Conservation (phyloP, 1,140 invertebrate genomes). For the Brachionus asplanchnoidis region DNA sequence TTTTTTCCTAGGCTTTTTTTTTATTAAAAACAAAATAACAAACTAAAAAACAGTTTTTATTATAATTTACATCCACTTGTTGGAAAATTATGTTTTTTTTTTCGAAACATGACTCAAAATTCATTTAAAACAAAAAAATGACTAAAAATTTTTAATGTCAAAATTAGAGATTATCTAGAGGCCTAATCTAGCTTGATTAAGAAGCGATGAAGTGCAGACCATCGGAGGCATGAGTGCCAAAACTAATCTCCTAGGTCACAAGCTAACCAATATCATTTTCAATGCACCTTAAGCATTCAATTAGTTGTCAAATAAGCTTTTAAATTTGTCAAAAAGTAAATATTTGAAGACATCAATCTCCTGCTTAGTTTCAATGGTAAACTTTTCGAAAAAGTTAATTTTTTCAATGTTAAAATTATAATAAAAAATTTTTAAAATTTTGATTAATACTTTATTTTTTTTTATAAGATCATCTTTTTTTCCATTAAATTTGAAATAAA, state of each 20-base stretch:
- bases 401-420: slow-evolving; percentile 1
- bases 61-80: neutral
- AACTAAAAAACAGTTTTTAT: neutral
- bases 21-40: neutral
- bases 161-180: neutral
- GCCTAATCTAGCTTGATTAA: neutral
- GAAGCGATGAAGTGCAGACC: neutral
- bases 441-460: neutral
- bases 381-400: neutral
- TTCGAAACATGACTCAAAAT: neutral
- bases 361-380: neutral
- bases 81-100: neutral
- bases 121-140: neutral
- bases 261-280: neutral
- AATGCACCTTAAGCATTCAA: neutral
- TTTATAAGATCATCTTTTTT: neutral
- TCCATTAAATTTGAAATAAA: neutral
- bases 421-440: slow-evolving; percentile 6
- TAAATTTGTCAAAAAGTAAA: neutral
- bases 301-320: neutral
- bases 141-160: neutral
- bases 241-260: neutral
- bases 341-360: neutral
- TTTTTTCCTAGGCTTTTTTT: neutral
- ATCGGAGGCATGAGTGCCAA: neutral